Evolutionary conservation across 2,797 vertebrate genomes (phyloP).

Genomic region (Oreonectes daqikongensis): DNA sequence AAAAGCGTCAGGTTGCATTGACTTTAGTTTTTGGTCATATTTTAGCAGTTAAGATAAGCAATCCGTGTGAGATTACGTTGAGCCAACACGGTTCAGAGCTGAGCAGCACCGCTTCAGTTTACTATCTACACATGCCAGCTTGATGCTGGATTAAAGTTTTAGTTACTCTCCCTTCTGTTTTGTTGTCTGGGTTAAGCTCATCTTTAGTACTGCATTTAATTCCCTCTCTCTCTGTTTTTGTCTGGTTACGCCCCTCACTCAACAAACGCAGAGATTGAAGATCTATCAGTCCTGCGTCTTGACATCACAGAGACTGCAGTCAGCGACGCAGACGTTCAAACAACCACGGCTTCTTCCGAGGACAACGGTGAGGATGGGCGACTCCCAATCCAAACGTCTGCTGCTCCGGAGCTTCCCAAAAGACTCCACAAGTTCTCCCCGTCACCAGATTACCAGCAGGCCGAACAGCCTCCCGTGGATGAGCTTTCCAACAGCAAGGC

Average conservation of each 20-base stretch:
- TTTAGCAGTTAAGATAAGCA: slow-evolving; percentile 25
- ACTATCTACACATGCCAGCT: slow-evolving; percentile 29
- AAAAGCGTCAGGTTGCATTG: background rate
- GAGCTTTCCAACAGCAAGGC: slow-evolving; percentile 70
- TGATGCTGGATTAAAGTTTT: slow-evolving; percentile 49
- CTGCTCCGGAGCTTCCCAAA: slow-evolving; percentile 38
- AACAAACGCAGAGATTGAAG: background rate
- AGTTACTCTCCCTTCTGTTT: slow-evolving; percentile 52
- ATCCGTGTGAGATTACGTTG: slow-evolving; percentile 28
- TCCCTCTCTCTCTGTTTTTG: slow-evolving; percentile 10
- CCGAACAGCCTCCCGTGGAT: slow-evolving; percentile 72
- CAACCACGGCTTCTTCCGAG: slow-evolving; percentile 17
- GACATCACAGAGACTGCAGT: slow-evolving; percentile 36
- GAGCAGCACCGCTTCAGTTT: slow-evolving; percentile 19
- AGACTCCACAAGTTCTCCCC: slow-evolving; percentile 64
- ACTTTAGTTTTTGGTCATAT: slow-evolving; percentile 33
- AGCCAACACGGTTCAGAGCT: background rate
- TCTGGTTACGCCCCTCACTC: slow-evolving; percentile 17
- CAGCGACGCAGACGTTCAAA: background rate
- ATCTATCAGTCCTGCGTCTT: slow-evolving; percentile 1
- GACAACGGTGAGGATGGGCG: slow-evolving; percentile 41
- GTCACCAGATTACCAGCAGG: slow-evolving; percentile 58
- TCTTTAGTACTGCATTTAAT: slow-evolving; percentile 59
- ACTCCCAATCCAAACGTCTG: slow-evolving; percentile 5
- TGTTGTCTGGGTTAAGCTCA: slow-evolving; percentile 55